Evolutionary conservation across 2,888 invertebrate species (phyloP).

Genomic region (Clitarchus hookeri): DNA sequence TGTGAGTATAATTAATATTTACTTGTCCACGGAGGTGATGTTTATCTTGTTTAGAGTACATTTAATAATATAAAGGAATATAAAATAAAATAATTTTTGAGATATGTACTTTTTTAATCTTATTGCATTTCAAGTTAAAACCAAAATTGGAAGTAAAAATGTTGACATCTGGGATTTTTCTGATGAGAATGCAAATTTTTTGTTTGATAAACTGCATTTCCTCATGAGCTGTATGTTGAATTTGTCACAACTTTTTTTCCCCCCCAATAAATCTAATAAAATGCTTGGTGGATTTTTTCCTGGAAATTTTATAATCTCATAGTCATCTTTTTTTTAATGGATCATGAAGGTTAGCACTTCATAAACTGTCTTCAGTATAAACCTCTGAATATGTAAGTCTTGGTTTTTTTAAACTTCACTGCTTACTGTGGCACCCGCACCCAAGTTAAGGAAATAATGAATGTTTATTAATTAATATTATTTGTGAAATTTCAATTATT

Average conservation of each 20-base stretch:
- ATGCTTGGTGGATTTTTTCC: not conserved
- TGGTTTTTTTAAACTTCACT: not conserved
- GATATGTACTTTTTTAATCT: not conserved
- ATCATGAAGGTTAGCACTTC: not conserved
- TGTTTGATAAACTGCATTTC: not conserved
- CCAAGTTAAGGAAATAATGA: not conserved
- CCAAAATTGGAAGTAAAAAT: not conserved
- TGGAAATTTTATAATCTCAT: not conserved
- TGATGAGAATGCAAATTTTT: not conserved
- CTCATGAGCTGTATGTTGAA: not conserved
- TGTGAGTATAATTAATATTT: not conserved
- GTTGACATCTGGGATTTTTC: not conserved
- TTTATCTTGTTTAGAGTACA: not conserved
- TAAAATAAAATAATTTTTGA: not conserved
- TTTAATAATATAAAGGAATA: not conserved
- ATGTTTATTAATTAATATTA: too few relatives aligned
- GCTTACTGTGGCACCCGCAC: not conserved
- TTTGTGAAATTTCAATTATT: not conserved
- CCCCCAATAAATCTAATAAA: not conserved
- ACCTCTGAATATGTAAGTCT: not conserved
- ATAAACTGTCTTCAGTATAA: not conserved
- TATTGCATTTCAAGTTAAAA: not conserved
- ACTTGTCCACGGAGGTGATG: constrained; percentile 1
- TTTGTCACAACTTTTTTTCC: not conserved
- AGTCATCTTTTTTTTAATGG: not conserved